phyloP scores from a whole-genome alignment of 2,888 invertebrate species.

The Frankliniella fusca region DNA sequence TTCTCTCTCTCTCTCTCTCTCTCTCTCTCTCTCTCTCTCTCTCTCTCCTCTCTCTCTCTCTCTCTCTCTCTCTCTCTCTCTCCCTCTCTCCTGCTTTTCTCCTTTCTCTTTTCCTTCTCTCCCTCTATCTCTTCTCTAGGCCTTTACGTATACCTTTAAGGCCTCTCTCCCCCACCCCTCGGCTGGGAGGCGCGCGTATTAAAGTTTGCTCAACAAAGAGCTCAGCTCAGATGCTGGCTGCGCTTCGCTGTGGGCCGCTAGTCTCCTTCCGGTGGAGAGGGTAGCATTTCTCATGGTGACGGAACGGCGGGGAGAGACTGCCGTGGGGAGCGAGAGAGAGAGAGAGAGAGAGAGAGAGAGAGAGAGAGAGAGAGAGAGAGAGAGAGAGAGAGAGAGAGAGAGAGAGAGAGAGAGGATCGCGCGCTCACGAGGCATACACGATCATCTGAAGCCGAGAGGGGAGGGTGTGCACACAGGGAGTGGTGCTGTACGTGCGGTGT shows the following conservation, averaged over 20 bases:
- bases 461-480: too few relatives aligned
- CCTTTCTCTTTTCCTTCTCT: not conserved
- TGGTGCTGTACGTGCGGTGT: not conserved
- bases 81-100: not conserved
- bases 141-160: too few relatives aligned
- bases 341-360: slow-evolving; percentile 21
- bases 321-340: slow-evolving; percentile 22
- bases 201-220: not conserved
- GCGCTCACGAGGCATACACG: too few relatives aligned
- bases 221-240: not conserved
- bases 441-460: too few relatives aligned
- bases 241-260: not conserved
- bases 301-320: too few relatives aligned
- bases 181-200: not conserved
- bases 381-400: slow-evolving; percentile 27
- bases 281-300: too few relatives aligned
- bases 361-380: slow-evolving; percentile 17
- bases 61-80: not conserved
- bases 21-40: slow-evolving; percentile 1
- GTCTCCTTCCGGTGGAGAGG: too few relatives aligned
- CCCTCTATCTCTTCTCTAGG: not conserved
- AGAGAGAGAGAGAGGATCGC: slow-evolving; percentile 21
- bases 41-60: not conserved
- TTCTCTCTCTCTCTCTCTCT: not conserved
- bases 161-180: not conserved